phyloP scores from a whole-genome alignment of 2,888 invertebrate genomes.

The Scaptomyza tumidula region DNA sequence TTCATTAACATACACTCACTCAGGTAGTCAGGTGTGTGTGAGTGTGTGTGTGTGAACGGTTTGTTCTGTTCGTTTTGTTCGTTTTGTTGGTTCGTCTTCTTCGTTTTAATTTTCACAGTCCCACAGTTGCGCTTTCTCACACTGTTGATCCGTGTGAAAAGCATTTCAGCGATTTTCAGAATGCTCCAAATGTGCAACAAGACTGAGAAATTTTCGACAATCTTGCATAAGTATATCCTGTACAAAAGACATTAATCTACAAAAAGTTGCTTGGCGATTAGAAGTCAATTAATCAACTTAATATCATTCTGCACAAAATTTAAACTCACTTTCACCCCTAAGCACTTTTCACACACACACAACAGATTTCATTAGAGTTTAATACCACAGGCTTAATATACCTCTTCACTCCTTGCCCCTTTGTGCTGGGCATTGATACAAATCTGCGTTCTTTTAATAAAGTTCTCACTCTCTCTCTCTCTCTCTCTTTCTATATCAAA shows the following conservation, averaged over 20 bases:
- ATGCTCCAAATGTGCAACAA: conserved; percentile 52
- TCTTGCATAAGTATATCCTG: conserved; percentile 9
- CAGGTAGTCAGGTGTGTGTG: conserved; percentile 23
- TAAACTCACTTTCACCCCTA: too few relatives aligned
- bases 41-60: conserved; percentile 18
- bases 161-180: conserved; percentile 70
- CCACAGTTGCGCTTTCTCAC: conserved; percentile 73
- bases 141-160: conserved; percentile 80
- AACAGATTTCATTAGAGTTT: not conserved
- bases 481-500: too few relatives aligned
- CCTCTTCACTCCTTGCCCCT: conserved; percentile 13
- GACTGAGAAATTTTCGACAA: conserved; percentile 69
- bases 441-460: conserved; percentile 56
- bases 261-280: not conserved
- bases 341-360: not conserved
- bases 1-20: conserved; percentile 59
- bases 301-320: not conserved
- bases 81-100: conserved; percentile 1
- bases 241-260: not conserved
- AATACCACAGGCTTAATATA: conserved; percentile 10
- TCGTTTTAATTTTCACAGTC: conserved; percentile 61
- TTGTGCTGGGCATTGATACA: conserved; percentile 36
- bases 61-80: conserved; percentile 26
- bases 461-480: conserved; percentile 60
- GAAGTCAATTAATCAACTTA: not conserved